These are phyloP conservation scores for Cyanoramphus novaezelandiae DNA, from an alignment of 2,113 vertebrate genomes.

Conservation along the genomic window DNA sequence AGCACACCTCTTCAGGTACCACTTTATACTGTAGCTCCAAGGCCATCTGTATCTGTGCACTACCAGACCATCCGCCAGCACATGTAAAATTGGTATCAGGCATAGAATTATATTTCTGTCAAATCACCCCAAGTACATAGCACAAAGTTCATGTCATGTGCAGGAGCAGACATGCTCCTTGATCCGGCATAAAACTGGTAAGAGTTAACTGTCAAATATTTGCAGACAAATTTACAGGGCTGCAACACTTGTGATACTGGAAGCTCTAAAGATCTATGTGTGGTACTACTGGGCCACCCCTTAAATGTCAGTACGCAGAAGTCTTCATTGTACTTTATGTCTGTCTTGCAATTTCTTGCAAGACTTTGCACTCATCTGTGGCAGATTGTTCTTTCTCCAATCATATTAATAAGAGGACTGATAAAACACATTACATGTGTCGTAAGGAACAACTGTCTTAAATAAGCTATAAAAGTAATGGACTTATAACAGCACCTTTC, in stretches of 20 bases:
- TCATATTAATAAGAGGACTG: not conserved
- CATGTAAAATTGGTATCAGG: not conserved
- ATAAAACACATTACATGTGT: not conserved
- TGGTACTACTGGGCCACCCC: not conserved
- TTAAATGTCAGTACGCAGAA: not conserved
- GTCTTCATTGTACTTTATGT: not conserved
- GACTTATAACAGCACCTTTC: not conserved
- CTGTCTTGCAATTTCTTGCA: not conserved
- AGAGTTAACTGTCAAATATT: not conserved
- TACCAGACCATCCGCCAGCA: not conserved
- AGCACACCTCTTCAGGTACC: not conserved
- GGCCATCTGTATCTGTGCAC: not conserved
- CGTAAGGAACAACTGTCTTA: not conserved
- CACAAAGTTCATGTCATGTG: not conserved
- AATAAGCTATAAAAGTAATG: not conserved
- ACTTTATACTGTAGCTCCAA: not conserved
- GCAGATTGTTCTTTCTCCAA: not conserved
- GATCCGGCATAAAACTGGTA: not conserved
- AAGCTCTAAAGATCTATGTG: not conserved
- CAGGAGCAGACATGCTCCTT: not conserved
- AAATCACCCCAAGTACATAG: not conserved
- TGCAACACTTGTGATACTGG: not conserved
- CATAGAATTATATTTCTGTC: not conserved
- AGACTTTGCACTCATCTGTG: not conserved
- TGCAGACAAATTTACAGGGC: not conserved